Evolutionary conservation across 1,140 invertebrate species (phyloP), one percentile per base, ranked within the genome.

Genomic region (Magallana angulata): DNA sequence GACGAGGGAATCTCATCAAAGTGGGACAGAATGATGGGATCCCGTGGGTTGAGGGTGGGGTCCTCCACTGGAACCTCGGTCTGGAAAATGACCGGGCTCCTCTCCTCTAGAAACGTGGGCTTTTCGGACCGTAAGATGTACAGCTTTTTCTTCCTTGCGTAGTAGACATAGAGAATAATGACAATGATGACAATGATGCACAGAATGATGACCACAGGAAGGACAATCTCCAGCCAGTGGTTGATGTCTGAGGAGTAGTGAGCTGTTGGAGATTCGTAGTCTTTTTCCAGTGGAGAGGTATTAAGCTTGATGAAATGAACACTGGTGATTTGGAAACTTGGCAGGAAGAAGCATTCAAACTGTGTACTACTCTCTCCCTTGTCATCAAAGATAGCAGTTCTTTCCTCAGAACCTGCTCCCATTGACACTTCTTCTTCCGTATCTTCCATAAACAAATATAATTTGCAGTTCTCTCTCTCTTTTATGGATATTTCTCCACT

Each of bases 81-180:
- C 57, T 71, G 85, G 24, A 86, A 86, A 16, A 86, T 86, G 14
- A 86, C 76, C 5, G 85, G 85, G 11, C 71, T 76, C 68, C 85
- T 76, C 24, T 86, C 85, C 71, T 86, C 85, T 57, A 86, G 71
- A 36, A 71, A 86, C 8, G 85, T 86, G 24, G 85, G 85, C 36
- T 76, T 86, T 57, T 86, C 85, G 4, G 85, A 86, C 9, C 59
- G 68, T 30, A 86, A 30, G 5, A 86, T 12, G 48, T 80, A 80
- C 36, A 64, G 12, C 85, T 80, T 76, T 57, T 57, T 86, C 48
- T 14, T 58, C 68, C 48, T 58, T 9, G 64, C 57, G 48, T 18
- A 81, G 64, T 71, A 86, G 7, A 58, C n/a, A 30, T 76, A 76
- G n/a, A 86, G 36, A 9, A 86, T 8, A 7, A 86, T 57, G 7